Conservation (phyloP, 2,113 vertebrate species). For the Furnarius figulus region DNA sequence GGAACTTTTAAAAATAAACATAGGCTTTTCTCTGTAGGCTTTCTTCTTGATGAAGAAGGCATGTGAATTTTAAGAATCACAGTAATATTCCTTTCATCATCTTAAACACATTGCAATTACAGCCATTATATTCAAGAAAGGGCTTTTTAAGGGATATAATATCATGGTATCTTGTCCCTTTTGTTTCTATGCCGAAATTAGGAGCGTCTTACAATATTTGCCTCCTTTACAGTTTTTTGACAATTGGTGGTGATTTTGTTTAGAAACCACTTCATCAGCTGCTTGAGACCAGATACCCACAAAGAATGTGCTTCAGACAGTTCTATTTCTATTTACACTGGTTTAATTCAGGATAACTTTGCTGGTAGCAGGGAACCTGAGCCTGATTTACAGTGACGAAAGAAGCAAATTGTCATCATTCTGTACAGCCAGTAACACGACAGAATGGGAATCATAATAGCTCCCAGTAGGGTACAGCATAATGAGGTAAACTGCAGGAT, state of each 20-base stretch:
- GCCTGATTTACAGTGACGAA: background rate
- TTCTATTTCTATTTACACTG: background rate
- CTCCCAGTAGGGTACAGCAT: background rate
- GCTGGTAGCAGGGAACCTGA: background rate
- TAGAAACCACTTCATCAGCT: background rate
- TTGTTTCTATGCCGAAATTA: background rate
- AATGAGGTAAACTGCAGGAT: background rate
- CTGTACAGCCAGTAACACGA: background rate
- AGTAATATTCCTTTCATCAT: background rate
- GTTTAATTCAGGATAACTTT: background rate
- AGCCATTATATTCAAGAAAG: background rate
- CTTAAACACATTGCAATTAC: background rate
- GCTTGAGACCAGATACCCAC: background rate
- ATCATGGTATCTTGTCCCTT: background rate
- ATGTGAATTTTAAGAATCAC: background rate
- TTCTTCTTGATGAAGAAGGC: background rate
- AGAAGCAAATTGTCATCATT: background rate
- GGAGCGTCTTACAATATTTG: background rate
- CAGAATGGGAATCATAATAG: background rate
- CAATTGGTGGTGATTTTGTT: background rate
- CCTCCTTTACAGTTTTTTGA: background rate
- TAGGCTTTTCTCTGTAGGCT: background rate
- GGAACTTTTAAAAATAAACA: slow-evolving; percentile 10
- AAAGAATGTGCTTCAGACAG: background rate
- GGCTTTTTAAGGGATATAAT: background rate